Base-by-base conservation (phyloP, 2,797 vertebrate genomes). In the Chaunax sp. region DNA sequence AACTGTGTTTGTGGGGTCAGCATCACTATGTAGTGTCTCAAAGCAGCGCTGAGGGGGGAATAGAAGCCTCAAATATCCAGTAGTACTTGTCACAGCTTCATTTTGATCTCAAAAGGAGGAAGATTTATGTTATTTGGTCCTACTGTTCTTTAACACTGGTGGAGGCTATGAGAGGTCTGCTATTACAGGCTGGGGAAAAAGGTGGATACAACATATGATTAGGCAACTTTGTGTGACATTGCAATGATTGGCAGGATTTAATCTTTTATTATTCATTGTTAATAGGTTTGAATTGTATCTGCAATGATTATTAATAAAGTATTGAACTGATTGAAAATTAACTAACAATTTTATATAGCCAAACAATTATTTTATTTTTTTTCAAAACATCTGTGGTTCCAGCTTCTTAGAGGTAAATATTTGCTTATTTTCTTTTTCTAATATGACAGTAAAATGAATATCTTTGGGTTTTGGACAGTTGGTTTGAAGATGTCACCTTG, bases 1-100 rank as follows among this genome's bases (percentile, higher is more conserved):
- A 65, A 47, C 49, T 76, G 65, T 72, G 77, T 80, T 82, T 83
- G 52, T 69, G 58, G n/a, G 55, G 55, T 76, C 72, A 63, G 71
- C 73, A 72, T 75, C 64, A 41, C 33, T 58, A 30, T 63, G 55
- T 4, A 53, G 71, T 23, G 53, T 51, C 73, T 77, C 52, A 64
- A 79, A 54, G 58, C 60, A 51, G 28, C 14, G 0, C 69, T 68
- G 28, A 69, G 66, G 51, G 58, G 55, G 23, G 64, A 75, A 84
- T 44, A 53, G n/a, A 59, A 37, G 6, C 23, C 35, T 47, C 37
- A 62, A 62, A 66, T 38, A 72, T 47, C 26, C 41, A 47, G 57
- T 19, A 59, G 41, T 50, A 50, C 64, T 33, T 46, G 69, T 68
- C 61, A 66, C 62, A 57, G 59, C 38, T 49, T 77, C 38, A 58